These are phyloP conservation scores for Drosophila anceps DNA, from an alignment of 2,888 invertebrate species.

Conservation along the genomic window DNA sequence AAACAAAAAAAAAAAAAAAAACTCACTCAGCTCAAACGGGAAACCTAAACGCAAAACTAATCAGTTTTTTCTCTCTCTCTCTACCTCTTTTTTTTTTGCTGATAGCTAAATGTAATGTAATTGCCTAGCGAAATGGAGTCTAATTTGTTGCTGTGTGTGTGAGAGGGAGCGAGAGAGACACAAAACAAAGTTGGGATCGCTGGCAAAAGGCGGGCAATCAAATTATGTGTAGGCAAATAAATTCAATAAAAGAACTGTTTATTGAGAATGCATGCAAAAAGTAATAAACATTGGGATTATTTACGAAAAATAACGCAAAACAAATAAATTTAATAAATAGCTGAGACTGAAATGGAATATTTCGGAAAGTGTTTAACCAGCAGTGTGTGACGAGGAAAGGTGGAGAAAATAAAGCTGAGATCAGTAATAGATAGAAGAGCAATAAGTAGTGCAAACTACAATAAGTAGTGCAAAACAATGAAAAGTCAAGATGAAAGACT, in stretches of 20 bases:
- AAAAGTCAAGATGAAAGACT: not conserved
- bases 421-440: not conserved
- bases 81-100: conserved; percentile 6
- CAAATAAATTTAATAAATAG: not conserved
- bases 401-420: not conserved
- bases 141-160: conserved; percentile 20
- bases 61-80: conserved; percentile 58
- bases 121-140: conserved; percentile 29
- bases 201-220: not conserved
- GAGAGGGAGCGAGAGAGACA: not conserved
- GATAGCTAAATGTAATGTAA: conserved; percentile 36
- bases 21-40: conserved; percentile 55
- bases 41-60: conserved; percentile 64
- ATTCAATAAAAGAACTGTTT: not conserved
- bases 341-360: not conserved
- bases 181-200: not conserved
- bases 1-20: conserved; percentile 40
- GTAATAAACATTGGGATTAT: not conserved
- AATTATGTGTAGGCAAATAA: not conserved
- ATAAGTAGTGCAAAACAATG: too few species aligned
- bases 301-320: not conserved
- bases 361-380: not conserved
- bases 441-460: not conserved
- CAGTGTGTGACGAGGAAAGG: not conserved
- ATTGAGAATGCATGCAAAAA: not conserved